phyloP scores from a whole-genome alignment of 2,888 invertebrate genomes.

The Clepsis dumicolana region DNA sequence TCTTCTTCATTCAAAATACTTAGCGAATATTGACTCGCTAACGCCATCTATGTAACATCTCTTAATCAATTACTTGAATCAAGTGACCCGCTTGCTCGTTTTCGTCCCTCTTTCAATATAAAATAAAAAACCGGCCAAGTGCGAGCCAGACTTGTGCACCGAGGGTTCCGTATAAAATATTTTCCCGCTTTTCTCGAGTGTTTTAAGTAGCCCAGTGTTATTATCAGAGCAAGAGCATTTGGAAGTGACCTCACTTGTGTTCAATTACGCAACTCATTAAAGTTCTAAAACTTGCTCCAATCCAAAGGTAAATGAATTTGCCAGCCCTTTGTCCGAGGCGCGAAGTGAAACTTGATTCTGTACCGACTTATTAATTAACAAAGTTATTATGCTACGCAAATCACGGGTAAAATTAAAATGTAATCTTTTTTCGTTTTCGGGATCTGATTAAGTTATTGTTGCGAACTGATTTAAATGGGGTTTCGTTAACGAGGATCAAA shows the following conservation, averaged over 20 bases:
- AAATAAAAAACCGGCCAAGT: too few species aligned
- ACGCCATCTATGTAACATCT: too few species aligned
- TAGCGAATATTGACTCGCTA: too few species aligned
- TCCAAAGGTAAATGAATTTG: not conserved
- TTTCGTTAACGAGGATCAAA: not conserved
- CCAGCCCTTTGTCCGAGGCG: conserved; percentile 3
- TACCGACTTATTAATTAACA: conserved; percentile 18
- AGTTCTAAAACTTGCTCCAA: conserved; percentile 6
- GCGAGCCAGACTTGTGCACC: too few species aligned
- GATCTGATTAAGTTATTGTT: conserved; percentile 10
- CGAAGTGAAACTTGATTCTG: conserved; percentile 6
- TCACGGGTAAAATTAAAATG: conserved; percentile 5
- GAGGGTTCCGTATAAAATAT: too few species aligned
- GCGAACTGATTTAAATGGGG: not conserved
- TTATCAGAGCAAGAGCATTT: not conserved
- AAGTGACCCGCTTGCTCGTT: too few species aligned
- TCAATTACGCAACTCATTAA: conserved; percentile 2
- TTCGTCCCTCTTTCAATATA: too few species aligned
- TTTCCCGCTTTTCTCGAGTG: too few species aligned
- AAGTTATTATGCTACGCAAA: conserved; percentile 16
- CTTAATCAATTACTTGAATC: too few species aligned
- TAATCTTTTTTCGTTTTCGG: conserved; percentile 9
- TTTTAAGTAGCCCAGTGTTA: too few species aligned
- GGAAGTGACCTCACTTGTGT: not conserved
- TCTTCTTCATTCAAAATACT: too few species aligned